phyloP scores from a whole-genome alignment of 2,113 vertebrate species.

The Thalassarche chlororhynchos region DNA sequence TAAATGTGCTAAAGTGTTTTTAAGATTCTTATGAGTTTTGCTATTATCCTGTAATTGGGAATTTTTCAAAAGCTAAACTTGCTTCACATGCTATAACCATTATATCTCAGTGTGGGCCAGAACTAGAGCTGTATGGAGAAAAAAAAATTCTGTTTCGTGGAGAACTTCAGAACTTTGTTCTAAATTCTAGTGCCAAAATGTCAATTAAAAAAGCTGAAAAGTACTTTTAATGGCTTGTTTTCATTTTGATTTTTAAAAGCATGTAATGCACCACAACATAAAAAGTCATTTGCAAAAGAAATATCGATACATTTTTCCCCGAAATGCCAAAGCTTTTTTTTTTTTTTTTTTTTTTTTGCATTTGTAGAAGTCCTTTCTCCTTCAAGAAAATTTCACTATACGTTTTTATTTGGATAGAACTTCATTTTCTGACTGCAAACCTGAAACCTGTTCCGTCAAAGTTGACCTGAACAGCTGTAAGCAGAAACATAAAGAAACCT shows the following conservation, averaged over 20 bases:
- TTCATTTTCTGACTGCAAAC: neutral
- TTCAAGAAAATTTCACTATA: neutral
- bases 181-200: neutral
- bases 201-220: neutral
- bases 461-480: neutral
- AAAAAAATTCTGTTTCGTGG: neutral
- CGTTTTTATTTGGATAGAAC: neutral
- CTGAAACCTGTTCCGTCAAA: rapidly evolving
- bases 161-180: neutral
- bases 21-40: neutral
- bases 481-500: neutral
- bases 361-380: neutral
- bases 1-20: neutral
- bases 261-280: neutral
- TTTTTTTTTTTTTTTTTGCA: neutral
- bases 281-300: neutral
- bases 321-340: neutral
- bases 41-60: neutral
- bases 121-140: neutral
- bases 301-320: neutral
- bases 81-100: neutral
- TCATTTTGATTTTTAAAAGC: neutral
- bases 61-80: neutral
- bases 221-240: neutral
- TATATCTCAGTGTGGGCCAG: neutral